Evolutionary conservation across 2,113 vertebrate species (phyloP).

Genomic region (Sterna hirundo): DNA sequence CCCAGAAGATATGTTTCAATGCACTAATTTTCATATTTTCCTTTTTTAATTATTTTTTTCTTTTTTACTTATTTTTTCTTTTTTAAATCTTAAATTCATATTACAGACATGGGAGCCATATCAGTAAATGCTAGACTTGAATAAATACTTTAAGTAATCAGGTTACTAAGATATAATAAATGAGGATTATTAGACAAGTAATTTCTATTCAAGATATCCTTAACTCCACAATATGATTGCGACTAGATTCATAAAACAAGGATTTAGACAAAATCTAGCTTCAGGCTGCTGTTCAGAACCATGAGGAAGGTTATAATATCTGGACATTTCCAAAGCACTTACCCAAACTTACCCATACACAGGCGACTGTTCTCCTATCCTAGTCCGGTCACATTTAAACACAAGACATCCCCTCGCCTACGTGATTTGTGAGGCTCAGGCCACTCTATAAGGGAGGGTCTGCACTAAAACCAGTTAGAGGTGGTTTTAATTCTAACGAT

Average conservation of each 20-base stretch:
- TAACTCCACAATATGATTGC: neutral
- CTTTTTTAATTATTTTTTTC: neutral
- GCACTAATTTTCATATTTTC: neutral
- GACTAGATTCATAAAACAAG: neutral
- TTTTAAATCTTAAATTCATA: neutral
- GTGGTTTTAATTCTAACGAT: neutral
- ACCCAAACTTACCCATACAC: neutral
- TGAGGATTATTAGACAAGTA: neutral
- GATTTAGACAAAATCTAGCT: neutral
- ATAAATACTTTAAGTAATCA: neutral
- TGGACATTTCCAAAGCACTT: neutral
- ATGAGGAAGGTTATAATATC: neutral
- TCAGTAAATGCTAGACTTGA: neutral
- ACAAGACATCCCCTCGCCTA: neutral
- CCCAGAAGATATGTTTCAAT: neutral
- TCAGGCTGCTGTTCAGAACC: neutral
- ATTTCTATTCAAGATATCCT: neutral
- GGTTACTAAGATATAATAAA: neutral
- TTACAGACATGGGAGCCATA: neutral
- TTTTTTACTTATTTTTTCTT: neutral
- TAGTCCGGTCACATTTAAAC: neutral
- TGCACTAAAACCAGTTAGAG: neutral
- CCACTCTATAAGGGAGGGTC: neutral
- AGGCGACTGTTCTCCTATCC: accelerated
- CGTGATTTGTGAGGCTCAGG: neutral